Percentiles rank a stretch among this genome's conserved stretches.
phyloP scores from a whole-genome alignment of 2,888 invertebrate species.

The Parelbella ahira region DNA sequence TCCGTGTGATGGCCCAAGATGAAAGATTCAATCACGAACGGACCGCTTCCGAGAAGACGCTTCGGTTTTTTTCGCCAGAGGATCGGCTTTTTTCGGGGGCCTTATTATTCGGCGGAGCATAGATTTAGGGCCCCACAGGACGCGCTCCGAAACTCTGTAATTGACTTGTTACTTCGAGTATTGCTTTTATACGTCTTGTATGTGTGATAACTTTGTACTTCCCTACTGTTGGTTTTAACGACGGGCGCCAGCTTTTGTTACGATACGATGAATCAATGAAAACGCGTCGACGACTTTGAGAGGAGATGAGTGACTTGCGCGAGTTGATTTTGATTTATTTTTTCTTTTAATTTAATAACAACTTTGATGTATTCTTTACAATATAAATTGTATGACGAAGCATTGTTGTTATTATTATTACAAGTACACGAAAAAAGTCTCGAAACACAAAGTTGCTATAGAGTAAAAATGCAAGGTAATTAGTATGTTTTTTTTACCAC shows the following conservation, averaged over 20 bases:
- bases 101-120: slow-evolving; percentile 40
- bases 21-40: slow-evolving; percentile 70
- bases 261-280: background rate
- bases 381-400: too few species aligned
- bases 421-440: too few species aligned
- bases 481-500: too few species aligned
- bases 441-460: too few species aligned
- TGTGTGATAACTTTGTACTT: too few species aligned
- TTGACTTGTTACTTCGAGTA: slow-evolving; percentile 29
- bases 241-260: background rate
- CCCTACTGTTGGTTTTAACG: too few species aligned
- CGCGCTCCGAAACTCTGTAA: slow-evolving; percentile 19
- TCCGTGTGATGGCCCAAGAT: slow-evolving; percentile 50
- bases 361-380: too few species aligned
- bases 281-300: background rate
- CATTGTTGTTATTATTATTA: too few species aligned
- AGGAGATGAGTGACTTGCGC: background rate
- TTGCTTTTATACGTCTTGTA: too few species aligned
- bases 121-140: slow-evolving; percentile 48
- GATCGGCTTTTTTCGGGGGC: slow-evolving; percentile 17
- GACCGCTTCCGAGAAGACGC: slow-evolving; percentile 62
- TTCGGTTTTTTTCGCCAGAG: slow-evolving; percentile 41
- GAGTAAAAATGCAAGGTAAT: too few species aligned
- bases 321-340: background rate
- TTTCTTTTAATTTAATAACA: background rate